Conservation (phyloP, 92 coral and sea anemone genomes). For the Epizoanthus rinbou region DNA sequence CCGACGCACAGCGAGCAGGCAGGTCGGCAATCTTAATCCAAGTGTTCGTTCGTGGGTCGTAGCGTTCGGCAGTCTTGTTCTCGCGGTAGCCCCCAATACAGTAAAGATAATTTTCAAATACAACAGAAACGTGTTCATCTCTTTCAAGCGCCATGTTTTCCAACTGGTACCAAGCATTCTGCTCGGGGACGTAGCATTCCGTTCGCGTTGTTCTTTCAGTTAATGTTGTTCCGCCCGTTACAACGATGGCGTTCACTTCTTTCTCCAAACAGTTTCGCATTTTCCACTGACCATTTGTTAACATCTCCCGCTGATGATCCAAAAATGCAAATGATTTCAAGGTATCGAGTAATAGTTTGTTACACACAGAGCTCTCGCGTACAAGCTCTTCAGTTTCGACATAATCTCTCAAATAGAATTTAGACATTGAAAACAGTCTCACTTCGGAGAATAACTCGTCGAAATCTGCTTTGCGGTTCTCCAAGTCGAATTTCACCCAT, state of each 20-base stretch:
- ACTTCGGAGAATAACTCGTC: conserved; percentile 57
- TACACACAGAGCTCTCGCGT: conserved; percentile 41
- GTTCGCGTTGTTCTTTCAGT: conserved; percentile 42
- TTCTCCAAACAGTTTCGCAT: conserved; percentile 51
- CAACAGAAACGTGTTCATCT: conserved; percentile 59
- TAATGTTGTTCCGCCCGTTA: conserved; percentile 55
- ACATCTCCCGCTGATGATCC: conserved; percentile 4
- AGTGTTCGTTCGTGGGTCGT: conserved; percentile 56
- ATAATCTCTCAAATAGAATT: conserved; percentile 53
- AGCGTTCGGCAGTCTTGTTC: conserved; percentile 58
- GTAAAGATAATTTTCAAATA: conserved; percentile 51
- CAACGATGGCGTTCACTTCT: conserved; percentile 44
- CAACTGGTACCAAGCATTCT: conserved; percentile 50
- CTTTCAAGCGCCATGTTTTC: conserved; percentile 59
- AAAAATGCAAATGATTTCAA: conserved; percentile 44
- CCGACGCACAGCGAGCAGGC: conserved; percentile 38
- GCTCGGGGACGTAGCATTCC: conserved; percentile 41
- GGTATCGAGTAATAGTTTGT: conserved; percentile 50
- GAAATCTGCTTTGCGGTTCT: conserved; percentile 55
- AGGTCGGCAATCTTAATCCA: conserved; percentile 56
- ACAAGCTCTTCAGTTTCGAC: conserved; percentile 62
- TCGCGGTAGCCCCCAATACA: conserved; percentile 61
- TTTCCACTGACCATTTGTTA: conserved; percentile 13
- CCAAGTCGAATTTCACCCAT: conserved; percentile 68
- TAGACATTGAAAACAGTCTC: conserved; percentile 62